Evolutionary conservation across 2,113 vertebrate species (phyloP), one percentile per base, ranked within the genome.

Genomic region (Chinchilla lanigera): DNA sequence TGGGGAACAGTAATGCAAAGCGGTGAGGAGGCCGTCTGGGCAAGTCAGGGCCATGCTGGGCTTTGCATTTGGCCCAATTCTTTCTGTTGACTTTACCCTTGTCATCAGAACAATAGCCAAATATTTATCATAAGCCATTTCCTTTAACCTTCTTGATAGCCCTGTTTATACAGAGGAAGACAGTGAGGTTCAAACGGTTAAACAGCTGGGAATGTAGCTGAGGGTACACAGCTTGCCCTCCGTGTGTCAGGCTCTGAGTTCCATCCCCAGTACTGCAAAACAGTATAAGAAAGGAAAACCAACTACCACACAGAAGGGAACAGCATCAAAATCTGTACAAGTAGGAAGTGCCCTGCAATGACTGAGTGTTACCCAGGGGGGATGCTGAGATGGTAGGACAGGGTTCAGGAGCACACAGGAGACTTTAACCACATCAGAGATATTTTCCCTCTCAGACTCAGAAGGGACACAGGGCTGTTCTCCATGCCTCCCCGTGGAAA

Each of bases 51-150:
- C 81, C 90, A 33, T 30, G 52, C 87, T 93, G 85, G 80, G 63
- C 69, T 75, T 81, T 75, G 28, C 86, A 35, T 92, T 82, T 89
- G 93, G 86, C 95, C 86, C 54, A 78, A 19, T 94, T 90, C 63
- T 96, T 95, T 88, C 93, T 90, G 95, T 89, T 97, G 94, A 96
- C 67, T 33, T 77, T 84, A 93, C 93, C 80, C 81, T 96, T 94
- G 73, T 80, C 28, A 28, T 38, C 78, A 95, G 81, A 90, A 95
- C 41, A 67, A 56, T 14, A 88, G 77, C 17, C 75, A 92, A 41
- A 82, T 78, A 87, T 85, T 96, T 86, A 88, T 81, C 93, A 82
- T 56, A 86, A n/a, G 65, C 87, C 24, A 71, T 58, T 95, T 92
- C 88, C 88, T 92, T 94, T 75, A 71, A 90, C 78, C 71, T 33